These are phyloP conservation scores for Lasioglossum figueresi DNA, from an alignment of 2,888 invertebrate genomes.

Conservation along the genomic window DNA sequence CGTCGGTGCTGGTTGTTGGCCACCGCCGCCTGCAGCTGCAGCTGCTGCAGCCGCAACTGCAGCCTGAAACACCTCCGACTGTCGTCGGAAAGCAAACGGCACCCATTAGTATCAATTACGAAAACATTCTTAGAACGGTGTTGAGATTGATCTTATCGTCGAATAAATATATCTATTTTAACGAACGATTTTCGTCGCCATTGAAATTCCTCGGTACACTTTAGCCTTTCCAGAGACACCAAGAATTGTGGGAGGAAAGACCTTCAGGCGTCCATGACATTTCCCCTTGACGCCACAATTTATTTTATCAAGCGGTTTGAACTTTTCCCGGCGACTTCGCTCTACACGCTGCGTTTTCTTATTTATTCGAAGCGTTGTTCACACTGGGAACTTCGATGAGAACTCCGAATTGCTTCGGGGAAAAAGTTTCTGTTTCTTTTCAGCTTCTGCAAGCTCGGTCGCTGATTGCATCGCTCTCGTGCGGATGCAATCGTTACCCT, in stretches of 20 bases:
- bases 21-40: conserved; percentile 84
- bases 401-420: neutral
- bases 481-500: neutral
- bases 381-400: neutral
- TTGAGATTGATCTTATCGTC: neutral
- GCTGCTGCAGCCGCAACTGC: conserved; percentile 84
- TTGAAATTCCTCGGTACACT: neutral
- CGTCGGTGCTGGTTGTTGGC: conserved; percentile 80
- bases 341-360: neutral
- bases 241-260: neutral
- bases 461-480: neutral
- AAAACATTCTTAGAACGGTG: neutral
- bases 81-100: conserved; percentile 51
- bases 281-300: neutral
- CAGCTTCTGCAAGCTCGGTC: neutral
- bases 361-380: neutral
- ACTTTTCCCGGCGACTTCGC: neutral
- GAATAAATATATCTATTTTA: too few relatives aligned
- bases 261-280: neutral
- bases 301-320: neutral
- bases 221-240: neutral
- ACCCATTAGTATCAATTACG: neutral
- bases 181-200: neutral
- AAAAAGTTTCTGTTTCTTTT: neutral
- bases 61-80: conserved; percentile 87